A percentile compares a stretch with the other conserved stretches of the same genome.
These are phyloP conservation scores for Allophyes oxyacanthae DNA, from an alignment of 2,888 invertebrate genomes.

Conservation along the genomic window DNA sequence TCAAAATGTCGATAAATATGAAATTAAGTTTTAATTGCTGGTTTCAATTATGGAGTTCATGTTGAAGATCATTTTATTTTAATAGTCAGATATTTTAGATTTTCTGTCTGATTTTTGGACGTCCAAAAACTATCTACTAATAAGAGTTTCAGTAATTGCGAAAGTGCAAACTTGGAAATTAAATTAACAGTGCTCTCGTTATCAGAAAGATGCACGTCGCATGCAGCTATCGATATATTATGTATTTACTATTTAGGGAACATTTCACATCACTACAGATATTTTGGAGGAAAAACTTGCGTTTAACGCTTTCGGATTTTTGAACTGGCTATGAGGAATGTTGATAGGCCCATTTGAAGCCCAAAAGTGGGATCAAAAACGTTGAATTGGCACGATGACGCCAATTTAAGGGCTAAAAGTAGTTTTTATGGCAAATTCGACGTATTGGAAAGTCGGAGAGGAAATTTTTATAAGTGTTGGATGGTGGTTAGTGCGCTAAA, in stretches of 20 bases:
- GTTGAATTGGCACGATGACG: constrained; percentile 39
- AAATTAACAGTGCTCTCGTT: too few species aligned
- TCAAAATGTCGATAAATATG: constrained; percentile 22
- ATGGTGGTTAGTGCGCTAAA: constrained; percentile 9
- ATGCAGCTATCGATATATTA: constrained; percentile 30
- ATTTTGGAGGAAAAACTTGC: constrained; percentile 61
- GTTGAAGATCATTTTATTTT: too few species aligned
- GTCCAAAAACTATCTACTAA: too few species aligned
- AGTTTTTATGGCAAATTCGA: constrained; percentile 37
- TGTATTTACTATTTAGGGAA: background rate
- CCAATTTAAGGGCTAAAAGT: constrained; percentile 46
- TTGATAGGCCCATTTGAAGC: constrained; percentile 49
- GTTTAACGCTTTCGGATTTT: constrained; percentile 58
- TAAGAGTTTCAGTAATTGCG: too few species aligned
- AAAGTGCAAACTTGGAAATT: too few species aligned
- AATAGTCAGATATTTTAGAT: too few species aligned
- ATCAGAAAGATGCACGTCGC: background rate
- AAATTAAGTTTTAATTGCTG: too few species aligned
- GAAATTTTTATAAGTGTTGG: constrained; percentile 11
- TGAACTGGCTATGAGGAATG: constrained; percentile 57
- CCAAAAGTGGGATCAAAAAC: constrained; percentile 46
- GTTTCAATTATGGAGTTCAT: too few species aligned
- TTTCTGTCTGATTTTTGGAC: too few species aligned
- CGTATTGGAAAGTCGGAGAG: constrained; percentile 23
- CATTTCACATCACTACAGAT: constrained; percentile 18